Base-by-base conservation (phyloP, 2,888 invertebrate genomes). In the Holacanthella duospinosa region DNA sequence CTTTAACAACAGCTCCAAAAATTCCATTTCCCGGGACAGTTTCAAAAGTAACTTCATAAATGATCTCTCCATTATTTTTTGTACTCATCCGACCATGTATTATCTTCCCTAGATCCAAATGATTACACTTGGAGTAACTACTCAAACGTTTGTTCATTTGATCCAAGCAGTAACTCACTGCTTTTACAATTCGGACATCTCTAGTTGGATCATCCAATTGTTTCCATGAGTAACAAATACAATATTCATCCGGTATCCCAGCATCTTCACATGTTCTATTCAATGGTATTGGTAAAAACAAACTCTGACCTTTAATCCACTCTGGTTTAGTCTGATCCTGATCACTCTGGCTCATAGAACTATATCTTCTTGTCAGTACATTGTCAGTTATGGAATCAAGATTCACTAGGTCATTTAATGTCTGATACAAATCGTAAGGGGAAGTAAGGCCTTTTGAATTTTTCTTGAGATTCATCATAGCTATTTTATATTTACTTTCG, bases 191-290 rank as follows among this genome's bases (percentile, higher is more conserved):
- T 9, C 78, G 75, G 0, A 76, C 72, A 68, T 84, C 82, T 29
- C 81, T 79, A 4, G 48, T 16, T 16, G 9, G 16, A 6, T 59
- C 19, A 28, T 21, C 75, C 24, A 89, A 75, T 68, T 82, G 81
- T 59, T 78, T 78, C 60, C 84, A 84, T 64, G 82, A 82, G 74
- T 89, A 87, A 71, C 94, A 94, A 26, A 90, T 88, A 76, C 94
- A 94, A 87, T 88, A 94, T 75, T 93, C 89, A 28, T 86, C 84
- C 0, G 85, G 84, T 64, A 95, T 89, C 1, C 81, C 84, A 0
- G 93, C 93, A 66, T 81, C 79, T 58, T 82, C 79, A 75, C 94
- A 95, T 0, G 87, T 89, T 55, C 94, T 80, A 62, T 83, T 81
- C 44, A 76, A 76, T 0, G 88, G 85, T 65, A 94, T 82, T 0